These are phyloP conservation scores for Cheirogaleus major DNA, from an alignment of 2,797 vertebrate genomes.

Conservation along the genomic window DNA sequence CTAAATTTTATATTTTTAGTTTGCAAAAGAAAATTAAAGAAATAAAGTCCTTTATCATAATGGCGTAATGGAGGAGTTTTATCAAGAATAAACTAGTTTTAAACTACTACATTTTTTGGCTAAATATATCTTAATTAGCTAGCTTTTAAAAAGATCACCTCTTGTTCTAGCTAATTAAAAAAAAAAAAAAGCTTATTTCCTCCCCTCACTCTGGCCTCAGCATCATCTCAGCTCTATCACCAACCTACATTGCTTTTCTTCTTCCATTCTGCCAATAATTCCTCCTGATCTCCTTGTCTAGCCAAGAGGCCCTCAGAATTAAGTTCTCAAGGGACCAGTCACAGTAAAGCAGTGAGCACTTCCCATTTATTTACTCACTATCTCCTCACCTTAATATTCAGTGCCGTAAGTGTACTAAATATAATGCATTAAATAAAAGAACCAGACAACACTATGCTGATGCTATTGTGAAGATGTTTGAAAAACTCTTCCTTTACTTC, in stretches of 20 bases:
- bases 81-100: conserved; percentile 46
- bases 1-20: conserved; percentile 34
- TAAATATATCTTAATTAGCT: conserved; percentile 87
- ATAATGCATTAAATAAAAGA: conserved; percentile 58
- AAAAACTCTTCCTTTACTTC: conserved; percentile 32
- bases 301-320: conserved; percentile 75
- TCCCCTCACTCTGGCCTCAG: conserved; percentile 68
- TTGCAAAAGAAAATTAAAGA: conserved; percentile 37
- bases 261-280: conserved; percentile 67
- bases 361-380: conserved; percentile 29
- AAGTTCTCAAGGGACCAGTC: conserved; percentile 80
- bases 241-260: conserved; percentile 63
- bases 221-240: conserved; percentile 57
- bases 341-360: conserved; percentile 72
- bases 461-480: conserved; percentile 48
- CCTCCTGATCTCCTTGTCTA: conserved; percentile 73
- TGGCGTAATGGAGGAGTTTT: conserved; percentile 57
- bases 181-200: conserved; percentile 76
- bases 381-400: conserved; percentile 64
- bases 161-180: conserved; percentile 88
- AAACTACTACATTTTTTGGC: conserved; percentile 83
- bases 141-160: conserved; percentile 81
- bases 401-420: conserved; percentile 42
- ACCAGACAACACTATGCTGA: conserved; percentile 55
- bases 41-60: conserved; percentile 66